These are phyloP conservation scores for Lemur catta DNA, from an alignment of 2,797 vertebrate genomes.

Conservation along the genomic window DNA sequence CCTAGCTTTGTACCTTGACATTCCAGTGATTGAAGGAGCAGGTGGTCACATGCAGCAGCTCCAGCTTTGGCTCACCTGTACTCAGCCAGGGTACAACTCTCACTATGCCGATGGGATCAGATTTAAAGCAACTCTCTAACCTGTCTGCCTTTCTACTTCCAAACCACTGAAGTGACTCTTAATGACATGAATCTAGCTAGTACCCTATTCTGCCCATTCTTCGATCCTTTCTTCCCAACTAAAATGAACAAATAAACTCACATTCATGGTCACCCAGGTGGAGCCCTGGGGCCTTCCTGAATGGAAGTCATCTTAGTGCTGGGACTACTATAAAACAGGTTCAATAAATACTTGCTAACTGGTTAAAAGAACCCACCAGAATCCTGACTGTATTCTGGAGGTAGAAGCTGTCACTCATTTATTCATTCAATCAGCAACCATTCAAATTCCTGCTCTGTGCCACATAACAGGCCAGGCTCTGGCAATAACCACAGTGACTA, in stretches of 20 bases:
- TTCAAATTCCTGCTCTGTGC: not conserved
- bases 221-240: not conserved
- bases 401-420: not conserved
- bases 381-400: not conserved
- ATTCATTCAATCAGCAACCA: not conserved
- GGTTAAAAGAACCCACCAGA: not conserved
- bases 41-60: fast-evolving
- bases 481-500: not conserved
- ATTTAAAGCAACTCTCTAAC: not conserved
- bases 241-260: constrained; percentile 22
- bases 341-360: not conserved
- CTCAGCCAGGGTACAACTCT: not conserved
- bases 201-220: not conserved
- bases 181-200: not conserved
- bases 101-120: not conserved
- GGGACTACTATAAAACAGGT: not conserved
- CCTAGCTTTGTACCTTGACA: not conserved
- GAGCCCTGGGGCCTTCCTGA: not conserved
- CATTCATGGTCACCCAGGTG: not conserved
- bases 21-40: not conserved
- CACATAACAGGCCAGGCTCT: not conserved
- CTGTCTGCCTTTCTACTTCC: not conserved
- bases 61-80: not conserved
- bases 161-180: not conserved
- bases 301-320: not conserved